These are phyloP conservation scores for Eurystomus gularis DNA, from an alignment of 2,113 vertebrate genomes.

Conservation along the genomic window DNA sequence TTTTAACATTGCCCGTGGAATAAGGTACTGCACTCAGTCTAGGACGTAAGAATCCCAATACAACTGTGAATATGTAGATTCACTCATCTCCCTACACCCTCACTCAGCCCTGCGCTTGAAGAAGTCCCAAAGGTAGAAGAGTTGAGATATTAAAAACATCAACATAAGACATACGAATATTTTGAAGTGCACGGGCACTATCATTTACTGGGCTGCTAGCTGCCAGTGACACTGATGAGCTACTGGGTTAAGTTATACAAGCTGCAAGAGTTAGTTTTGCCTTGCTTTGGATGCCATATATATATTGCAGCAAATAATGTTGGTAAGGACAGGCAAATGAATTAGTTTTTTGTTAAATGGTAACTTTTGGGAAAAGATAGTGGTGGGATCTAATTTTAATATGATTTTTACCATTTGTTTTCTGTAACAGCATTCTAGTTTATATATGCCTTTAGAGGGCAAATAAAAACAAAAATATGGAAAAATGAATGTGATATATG, in stretches of 20 bases:
- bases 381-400: background rate
- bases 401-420: background rate
- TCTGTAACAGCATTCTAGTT: background rate
- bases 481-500: background rate
- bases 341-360: background rate
- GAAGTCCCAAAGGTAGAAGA: background rate
- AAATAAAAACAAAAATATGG: background rate
- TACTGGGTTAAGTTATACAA: background rate
- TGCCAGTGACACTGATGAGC: background rate
- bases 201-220: background rate
- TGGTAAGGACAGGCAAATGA: background rate
- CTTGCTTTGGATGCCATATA: background rate
- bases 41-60: background rate
- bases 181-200: background rate
- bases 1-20: background rate
- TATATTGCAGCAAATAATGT: background rate
- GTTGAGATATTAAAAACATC: background rate
- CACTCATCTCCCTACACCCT: background rate
- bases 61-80: background rate
- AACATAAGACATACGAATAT: background rate
- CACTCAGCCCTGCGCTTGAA: background rate
- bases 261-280: background rate
- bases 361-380: background rate
- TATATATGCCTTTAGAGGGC: background rate
- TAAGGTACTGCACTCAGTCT: background rate